Percentiles rank a stretch among this genome's conserved stretches.
phyloP scores from a whole-genome alignment of 2,797 vertebrate genomes.

The Myoxocephalus aenaeus region DNA sequence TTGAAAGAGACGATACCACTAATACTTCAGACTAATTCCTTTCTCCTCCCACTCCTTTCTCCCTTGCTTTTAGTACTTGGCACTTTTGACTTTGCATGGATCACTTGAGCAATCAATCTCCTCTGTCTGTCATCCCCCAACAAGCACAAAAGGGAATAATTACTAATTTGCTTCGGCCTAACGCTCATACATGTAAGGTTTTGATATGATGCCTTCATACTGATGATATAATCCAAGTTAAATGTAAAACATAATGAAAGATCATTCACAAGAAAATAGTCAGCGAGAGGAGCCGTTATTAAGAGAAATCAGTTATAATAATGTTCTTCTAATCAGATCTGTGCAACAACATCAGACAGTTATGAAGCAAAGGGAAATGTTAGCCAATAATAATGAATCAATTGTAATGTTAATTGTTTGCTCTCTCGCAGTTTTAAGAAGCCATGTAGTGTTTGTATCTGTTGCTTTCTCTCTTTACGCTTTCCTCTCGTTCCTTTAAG shows the following conservation, averaged over 20 bases:
- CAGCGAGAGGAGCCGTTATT: neutral
- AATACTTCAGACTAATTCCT: conserved; percentile 15
- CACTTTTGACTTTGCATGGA: conserved; percentile 31
- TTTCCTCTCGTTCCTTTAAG: conserved; percentile 12
- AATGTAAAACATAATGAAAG: neutral
- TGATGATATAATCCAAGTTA: neutral
- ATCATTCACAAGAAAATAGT: neutral
- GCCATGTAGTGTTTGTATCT: conserved; percentile 2
- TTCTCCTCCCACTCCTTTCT: neutral
- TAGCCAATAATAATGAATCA: neutral
- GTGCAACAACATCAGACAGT: neutral
- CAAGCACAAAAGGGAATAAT: neutral
- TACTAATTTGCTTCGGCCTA: neutral
- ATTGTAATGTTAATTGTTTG: neutral
- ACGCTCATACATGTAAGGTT: neutral
- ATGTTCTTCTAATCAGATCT: neutral
- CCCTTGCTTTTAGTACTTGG: neutral
- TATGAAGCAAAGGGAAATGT: neutral
- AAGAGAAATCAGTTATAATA: neutral
- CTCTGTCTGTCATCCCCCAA: neutral
- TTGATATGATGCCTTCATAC: neutral
- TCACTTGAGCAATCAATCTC: neutral
- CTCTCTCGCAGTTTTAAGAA: neutral
- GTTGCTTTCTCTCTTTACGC: conserved; percentile 21
- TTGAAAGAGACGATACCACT: conserved; percentile 27